Evolutionary conservation across 2,113 vertebrate species (phyloP).

Genomic region (Albula glossodonta): DNA sequence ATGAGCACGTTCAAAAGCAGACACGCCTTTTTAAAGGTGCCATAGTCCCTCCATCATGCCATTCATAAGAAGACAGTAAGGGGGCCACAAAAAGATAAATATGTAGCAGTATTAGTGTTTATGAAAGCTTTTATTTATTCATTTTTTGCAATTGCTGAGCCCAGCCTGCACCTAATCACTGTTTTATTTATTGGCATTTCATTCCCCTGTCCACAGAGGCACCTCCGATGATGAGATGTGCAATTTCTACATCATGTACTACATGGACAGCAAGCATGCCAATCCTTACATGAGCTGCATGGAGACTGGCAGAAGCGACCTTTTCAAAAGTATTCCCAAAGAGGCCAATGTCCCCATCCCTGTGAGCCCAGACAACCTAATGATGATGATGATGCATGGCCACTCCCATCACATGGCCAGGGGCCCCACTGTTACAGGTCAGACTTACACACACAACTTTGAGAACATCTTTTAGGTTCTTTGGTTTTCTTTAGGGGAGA

Average conservation of each 20-base stretch:
- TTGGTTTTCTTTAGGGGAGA: no score
- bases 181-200: conserved; percentile 9
- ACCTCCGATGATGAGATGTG: conserved; percentile 96
- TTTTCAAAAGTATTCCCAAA: conserved; percentile 82
- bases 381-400: conserved; percentile 75
- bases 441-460: not conserved
- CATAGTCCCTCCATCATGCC: conserved; percentile 12
- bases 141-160: no score
- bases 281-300: conserved; percentile 89
- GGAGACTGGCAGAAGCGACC: conserved; percentile 72
- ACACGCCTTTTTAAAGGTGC: not conserved
- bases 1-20: conserved; percentile 9
- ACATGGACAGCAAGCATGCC: conserved; percentile 89
- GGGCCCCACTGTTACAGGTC: no score
- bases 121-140: no score
- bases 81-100: no score
- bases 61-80: not conserved
- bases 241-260: conserved; percentile 98
- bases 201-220: conserved; percentile 68
- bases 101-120: no score
- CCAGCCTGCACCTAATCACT: not conserved
- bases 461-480: no score
- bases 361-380: conserved; percentile 64
- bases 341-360: conserved; percentile 85
- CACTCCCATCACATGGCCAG: conserved; percentile 11